phyloP scores from a whole-genome alignment of 1,140 invertebrate species.

The Palaemon carinicauda region DNA sequence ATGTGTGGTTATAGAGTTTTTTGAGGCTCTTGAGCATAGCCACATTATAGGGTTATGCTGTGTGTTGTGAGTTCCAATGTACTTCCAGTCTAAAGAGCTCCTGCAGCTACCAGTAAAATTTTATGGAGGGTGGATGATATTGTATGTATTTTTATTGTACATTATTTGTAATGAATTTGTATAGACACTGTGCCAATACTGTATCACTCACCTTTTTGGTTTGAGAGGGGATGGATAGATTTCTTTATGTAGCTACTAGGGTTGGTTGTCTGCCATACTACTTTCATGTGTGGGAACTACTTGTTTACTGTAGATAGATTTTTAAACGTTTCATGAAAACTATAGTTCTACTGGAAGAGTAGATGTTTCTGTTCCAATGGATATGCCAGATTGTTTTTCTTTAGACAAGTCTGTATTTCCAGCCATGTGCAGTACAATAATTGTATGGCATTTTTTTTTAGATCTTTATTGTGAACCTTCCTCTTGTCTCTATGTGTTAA shows the following conservation, averaged over 20 bases:
- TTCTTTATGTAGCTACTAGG: slow-evolving; percentile 25
- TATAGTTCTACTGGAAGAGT: background rate
- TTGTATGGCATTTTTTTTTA: slow-evolving; percentile 2
- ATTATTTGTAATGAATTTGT: slow-evolving; percentile 55
- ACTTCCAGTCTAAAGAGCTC: slow-evolving; percentile 45
- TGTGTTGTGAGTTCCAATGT: slow-evolving; percentile 34
- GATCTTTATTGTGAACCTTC: background rate
- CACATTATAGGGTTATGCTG: background rate
- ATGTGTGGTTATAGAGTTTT: background rate
- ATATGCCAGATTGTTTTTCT: background rate
- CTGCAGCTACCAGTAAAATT: slow-evolving; percentile 38
- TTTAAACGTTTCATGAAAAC: no score
- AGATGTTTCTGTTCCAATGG: background rate
- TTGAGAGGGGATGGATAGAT: background rate
- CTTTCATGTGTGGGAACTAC: slow-evolving; percentile 11
- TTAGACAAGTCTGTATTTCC: slow-evolving; percentile 16
- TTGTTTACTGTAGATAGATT: background rate
- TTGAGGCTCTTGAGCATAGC: background rate
- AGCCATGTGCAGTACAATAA: background rate
- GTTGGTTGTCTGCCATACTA: slow-evolving; percentile 9
- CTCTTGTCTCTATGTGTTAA: background rate
- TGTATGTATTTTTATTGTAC: slow-evolving; percentile 54
- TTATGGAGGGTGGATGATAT: slow-evolving; percentile 28
- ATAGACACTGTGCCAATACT: slow-evolving; percentile 52
- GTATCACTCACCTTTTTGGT: slow-evolving; percentile 43